Evolutionary conservation across 2,888 invertebrate genomes (phyloP), one percentile per base, ranked within the genome.

Genomic region (Tipula lateralis): DNA sequence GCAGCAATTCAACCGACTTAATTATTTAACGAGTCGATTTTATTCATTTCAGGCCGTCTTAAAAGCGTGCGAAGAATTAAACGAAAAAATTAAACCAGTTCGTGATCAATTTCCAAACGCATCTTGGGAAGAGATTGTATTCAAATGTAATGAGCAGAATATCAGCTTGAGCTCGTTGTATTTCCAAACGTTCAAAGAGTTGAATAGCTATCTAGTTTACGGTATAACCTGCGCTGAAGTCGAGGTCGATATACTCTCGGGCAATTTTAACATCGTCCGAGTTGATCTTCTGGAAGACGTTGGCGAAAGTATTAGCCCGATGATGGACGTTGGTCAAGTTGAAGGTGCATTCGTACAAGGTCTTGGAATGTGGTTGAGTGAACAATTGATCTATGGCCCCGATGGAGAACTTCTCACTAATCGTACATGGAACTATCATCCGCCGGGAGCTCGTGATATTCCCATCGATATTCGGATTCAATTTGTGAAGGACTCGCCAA

Each of bases 281-380:
- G 94, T 94, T 0, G 95, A 96, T 88, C 89, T 96, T n/a, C 89
- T 95, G 7, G 95, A 95, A 89, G 96, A 96, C 87, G 92, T 92
- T 13, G 95, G 96, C 4, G 91, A 93, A 86, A 94, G 94, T 88
- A 89, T 95, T 85, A 95, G 92, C 89, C 95, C 95, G 9, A 90
- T 92, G 87, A 92, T 95, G 84, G 96, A 96, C 88, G 90, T 95
- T 84, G 95, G 93, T 3, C 95, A 96, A 91, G 93, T 91, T 13
- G 95, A 95, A 90, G 96, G 96, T 0, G 95, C 95, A 0, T 95
- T 95, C 86, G 90, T 95, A 0, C 95, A 95, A 95, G 95, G 92
- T 50, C 89, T 92, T 7, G 97, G 97, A 1, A 95, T 94, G 87
- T 95, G 94, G 92, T 94, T 95, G 0, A 92, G 92, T 0, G 96